Base-by-base conservation (phyloP, 2,113 vertebrate genomes). In the Maccullochella peelii region DNA sequence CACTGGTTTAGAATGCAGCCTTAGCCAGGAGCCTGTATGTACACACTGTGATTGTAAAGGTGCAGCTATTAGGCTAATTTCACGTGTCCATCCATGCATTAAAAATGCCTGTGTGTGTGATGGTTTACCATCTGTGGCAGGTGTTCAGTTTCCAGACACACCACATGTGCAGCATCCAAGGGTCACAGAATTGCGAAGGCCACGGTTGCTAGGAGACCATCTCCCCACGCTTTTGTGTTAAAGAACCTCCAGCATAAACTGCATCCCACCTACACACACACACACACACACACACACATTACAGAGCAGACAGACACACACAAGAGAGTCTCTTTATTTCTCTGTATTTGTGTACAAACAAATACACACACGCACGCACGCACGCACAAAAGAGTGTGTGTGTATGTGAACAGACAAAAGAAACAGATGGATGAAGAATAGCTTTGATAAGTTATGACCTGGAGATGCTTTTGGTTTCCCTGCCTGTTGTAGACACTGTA, bases 161-260 rank as follows among this genome's bases (percentile, higher is more conserved):
- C 30, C 59, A 85, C 81, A 87, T 83, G 85, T 92, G 85, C 55
- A 81, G 81, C 75, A 84, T 72, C 65, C 14, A 75, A 69, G 88
- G 90, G 90, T 91, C 85, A 90, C 25, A 11, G 47, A 89, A 90
- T 92, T 86, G 82, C 47, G 61, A 73, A 81, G 83, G 85, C 78
- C 66, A 67, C 18, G 52, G 92, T 93, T 93, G 92, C 93, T 93
- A 92, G 90, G 92, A 91, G 54, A 94, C 92, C 77, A 74, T 85
- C 80, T 88, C 84, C 73, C 71, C 66, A 77, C 27, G 58, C 79
- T 89, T 91, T 80, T 90, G 77, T 89, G 71, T 73, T 83, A 27
- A 69, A 62, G 44, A 77, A 66, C 77, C 30, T 78, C 40, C 68
- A 84, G 49, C 23, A 81, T 54, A 55, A 78, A 73, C 77, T 50